Percentiles rank a stretch among this genome's conserved stretches.
Conservation (phyloP, 2,113 vertebrate species). For the Dicerorhinus sumatrensis region DNA sequence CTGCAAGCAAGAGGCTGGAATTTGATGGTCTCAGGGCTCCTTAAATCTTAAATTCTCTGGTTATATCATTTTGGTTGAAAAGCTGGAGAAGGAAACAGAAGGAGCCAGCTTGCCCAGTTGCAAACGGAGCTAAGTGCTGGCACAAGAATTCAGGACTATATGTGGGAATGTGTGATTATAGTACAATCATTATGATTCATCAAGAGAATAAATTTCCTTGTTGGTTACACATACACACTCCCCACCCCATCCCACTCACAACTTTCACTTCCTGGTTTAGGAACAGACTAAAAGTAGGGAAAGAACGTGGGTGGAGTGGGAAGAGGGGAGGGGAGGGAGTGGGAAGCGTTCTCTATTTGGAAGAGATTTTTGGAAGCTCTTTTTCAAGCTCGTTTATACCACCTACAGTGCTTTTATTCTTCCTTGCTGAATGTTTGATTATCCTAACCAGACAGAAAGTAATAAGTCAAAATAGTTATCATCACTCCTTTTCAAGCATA, state of each 20-base stretch:
- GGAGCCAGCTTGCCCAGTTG: slow-evolving; percentile 20
- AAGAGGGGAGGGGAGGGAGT: slow-evolving; percentile 25
- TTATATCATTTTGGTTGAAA: slow-evolving; percentile 36
- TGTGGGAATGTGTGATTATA: slow-evolving; percentile 76
- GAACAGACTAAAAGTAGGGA: slow-evolving; percentile 79
- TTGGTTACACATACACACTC: slow-evolving; percentile 78
- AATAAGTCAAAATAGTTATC: slow-evolving; percentile 80
- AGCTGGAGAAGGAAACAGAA: slow-evolving; percentile 53
- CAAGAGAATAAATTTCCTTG: slow-evolving; percentile 75
- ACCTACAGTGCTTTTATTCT: slow-evolving; percentile 73
- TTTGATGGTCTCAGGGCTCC: not conserved
- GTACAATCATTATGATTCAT: slow-evolving; percentile 83
- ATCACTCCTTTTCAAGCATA: slow-evolving; percentile 61
- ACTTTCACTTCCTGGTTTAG: slow-evolving; percentile 80
- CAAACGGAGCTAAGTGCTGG: slow-evolving; percentile 36
- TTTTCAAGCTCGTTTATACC: slow-evolving; percentile 75
- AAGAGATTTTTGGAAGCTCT: slow-evolving; percentile 61
- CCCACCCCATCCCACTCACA: slow-evolving; percentile 76
- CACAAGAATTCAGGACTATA: slow-evolving; percentile 65
- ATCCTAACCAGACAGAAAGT: slow-evolving; percentile 72
- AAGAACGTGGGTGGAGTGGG: slow-evolving; percentile 66
- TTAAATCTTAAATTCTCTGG: not conserved
- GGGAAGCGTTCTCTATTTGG: slow-evolving; percentile 68
- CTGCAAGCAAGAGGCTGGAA: not conserved
- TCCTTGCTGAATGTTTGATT: slow-evolving; percentile 75